These are phyloP conservation scores for Lanistes nyassanus DNA, from an alignment of 1,140 invertebrate genomes.

Conservation along the genomic window DNA sequence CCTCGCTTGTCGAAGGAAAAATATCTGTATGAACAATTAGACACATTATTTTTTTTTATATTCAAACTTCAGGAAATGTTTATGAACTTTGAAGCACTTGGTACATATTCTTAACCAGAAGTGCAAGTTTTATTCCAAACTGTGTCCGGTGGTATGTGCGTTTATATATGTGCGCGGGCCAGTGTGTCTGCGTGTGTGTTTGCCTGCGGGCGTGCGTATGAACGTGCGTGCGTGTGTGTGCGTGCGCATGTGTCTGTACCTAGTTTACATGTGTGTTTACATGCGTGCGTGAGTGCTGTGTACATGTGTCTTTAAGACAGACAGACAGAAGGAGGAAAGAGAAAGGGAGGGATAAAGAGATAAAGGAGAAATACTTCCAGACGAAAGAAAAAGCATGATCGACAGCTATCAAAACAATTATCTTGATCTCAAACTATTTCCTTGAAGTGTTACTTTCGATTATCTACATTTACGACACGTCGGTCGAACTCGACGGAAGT, in stretches of 20 bases:
- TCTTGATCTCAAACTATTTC: too few relatives aligned
- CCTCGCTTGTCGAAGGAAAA: neutral
- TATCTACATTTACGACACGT: too few relatives aligned
- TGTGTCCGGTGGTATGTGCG: neutral
- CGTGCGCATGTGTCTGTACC: neutral
- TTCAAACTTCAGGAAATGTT: neutral
- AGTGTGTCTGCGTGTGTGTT: constrained; percentile 6
- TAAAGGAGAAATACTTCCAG: too few relatives aligned
- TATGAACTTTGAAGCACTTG: neutral
- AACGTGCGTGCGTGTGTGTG: constrained; percentile 10
- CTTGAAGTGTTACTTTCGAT: too few relatives aligned
- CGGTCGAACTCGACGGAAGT: too few relatives aligned
- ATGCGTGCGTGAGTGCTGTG: neutral
- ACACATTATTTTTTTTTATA: neutral
- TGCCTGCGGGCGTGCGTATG: neutral
- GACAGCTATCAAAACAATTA: too few relatives aligned
- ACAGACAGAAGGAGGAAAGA: too few relatives aligned
- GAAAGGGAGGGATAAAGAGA: too few relatives aligned
- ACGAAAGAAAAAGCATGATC: too few relatives aligned
- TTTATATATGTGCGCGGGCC: constrained; percentile 3
- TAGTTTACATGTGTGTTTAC: constrained; percentile 8
- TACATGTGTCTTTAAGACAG: neutral
- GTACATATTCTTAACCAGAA: neutral
- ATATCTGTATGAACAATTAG: neutral
- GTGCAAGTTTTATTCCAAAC: neutral